Evolutionary conservation across 2,888 invertebrate genomes (phyloP), one percentile per base, ranked within the genome.

Genomic region (Hirtodrosophila confusa): DNA sequence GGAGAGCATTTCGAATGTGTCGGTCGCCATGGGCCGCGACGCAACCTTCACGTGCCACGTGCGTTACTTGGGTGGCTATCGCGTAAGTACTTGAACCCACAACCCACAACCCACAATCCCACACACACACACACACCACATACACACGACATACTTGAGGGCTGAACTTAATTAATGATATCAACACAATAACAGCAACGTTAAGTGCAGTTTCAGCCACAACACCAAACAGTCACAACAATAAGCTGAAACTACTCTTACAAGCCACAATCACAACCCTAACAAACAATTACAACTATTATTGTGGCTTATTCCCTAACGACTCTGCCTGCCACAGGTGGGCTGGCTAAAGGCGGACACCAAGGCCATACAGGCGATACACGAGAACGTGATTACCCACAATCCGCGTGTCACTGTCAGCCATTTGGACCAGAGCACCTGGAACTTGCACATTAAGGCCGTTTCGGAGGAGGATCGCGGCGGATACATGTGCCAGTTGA

Each of bases 331-430:
- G 31, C 75, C 45, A 67, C 93, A 97, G 97, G 96, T 97, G 68
- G 97, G 97, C 51, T 97, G 97, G 97, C 96, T 97, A 64, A 97
- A 97, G 92, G 96, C 96, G 31, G 97, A 97, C 91, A 97, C 97
- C 49, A 97, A 97, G 93, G 97, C 97, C 54, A 97, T 97, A 80
- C 97, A 97, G 92, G 97, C 97, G 31, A 97, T 97, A 90, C 97
- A 97, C 92, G 96, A 97, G 79, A 96, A 96, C 92, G 97, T 97
- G 83, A 97, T 97, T 91, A 97, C 97, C 69, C 97, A 97, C 92
- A 97, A 97, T 93, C 95, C 96, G 67, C 93, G 97, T 74, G 95
- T 97, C 45, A 95, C 95, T 43, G 97, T 97, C 61, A 95, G 96
- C 33, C 97, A 96, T 91, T 95, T 94, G 89, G 97, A 97, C 88